Evolutionary conservation across 2,888 invertebrate genomes (phyloP).

Genomic region (Dryococelus australis): DNA sequence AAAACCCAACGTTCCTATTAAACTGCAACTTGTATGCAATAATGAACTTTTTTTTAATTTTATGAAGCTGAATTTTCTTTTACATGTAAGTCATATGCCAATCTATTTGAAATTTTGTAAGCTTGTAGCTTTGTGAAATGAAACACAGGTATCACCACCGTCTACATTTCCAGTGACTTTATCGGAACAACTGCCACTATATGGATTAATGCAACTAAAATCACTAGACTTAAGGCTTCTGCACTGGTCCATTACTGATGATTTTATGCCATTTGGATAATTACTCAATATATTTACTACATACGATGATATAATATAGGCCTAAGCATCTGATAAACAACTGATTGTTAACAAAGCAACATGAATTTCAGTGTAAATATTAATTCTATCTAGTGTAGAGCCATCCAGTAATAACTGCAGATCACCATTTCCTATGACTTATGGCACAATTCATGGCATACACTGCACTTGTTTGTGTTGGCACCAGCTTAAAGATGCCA

Average conservation of each 20-base stretch:
- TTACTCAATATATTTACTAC: background rate
- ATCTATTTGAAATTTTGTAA: too few relatives aligned
- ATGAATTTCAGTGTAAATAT: background rate
- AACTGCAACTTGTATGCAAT: too few relatives aligned
- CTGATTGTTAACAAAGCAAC: background rate
- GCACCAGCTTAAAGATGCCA: background rate
- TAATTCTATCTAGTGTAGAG: background rate
- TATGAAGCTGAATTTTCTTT: too few relatives aligned
- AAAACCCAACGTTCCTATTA: too few relatives aligned
- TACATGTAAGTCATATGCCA: too few relatives aligned
- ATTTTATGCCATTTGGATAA: background rate
- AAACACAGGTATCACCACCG: background rate
- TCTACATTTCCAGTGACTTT: too few relatives aligned
- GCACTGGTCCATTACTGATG: background rate
- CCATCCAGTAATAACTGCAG: background rate
- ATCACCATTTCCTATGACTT: background rate
- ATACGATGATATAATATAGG: background rate
- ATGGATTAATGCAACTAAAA: too few relatives aligned
- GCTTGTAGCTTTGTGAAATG: background rate
- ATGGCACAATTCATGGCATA: conserved; percentile 1
- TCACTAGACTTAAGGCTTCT: background rate
- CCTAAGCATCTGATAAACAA: background rate
- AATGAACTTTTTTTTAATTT: too few relatives aligned
- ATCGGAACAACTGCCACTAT: too few relatives aligned
- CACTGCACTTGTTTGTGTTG: background rate